Evolutionary conservation across 1,140 invertebrate species (phyloP).

Genomic region (Drosophila willistoni): DNA sequence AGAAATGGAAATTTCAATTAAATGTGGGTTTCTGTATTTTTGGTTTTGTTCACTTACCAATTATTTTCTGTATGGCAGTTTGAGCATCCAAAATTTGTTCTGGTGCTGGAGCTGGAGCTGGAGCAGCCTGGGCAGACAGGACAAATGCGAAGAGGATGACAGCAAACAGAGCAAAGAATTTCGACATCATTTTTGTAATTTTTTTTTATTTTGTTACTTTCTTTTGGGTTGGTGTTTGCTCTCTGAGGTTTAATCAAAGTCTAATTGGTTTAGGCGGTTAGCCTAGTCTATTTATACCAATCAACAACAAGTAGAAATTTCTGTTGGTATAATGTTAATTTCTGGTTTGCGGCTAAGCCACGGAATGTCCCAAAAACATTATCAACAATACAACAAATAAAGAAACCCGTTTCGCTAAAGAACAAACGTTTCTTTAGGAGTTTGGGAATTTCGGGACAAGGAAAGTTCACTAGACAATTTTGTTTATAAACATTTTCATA

Average conservation of each 20-base stretch:
- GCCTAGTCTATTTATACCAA: constrained; percentile 63
- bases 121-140: constrained; percentile 45
- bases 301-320: constrained; percentile 29
- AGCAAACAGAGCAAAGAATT: constrained; percentile 38
- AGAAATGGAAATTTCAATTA: background rate
- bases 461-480: constrained; percentile 46
- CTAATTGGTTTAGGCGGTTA: constrained; percentile 53
- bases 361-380: constrained; percentile 40
- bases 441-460: constrained; percentile 48
- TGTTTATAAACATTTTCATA: constrained; percentile 14
- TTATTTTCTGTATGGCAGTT: constrained; percentile 68
- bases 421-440: constrained; percentile 51
- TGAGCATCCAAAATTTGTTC: constrained; percentile 57
- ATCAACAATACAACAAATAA: constrained; percentile 8
- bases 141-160: constrained; percentile 43
- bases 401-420: constrained; percentile 73
- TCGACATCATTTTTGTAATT: constrained; percentile 46
- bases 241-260: constrained; percentile 44
- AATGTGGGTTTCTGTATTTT: background rate
- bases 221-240: constrained; percentile 34
- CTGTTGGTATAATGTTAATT: constrained; percentile 47
- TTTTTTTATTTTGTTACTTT: background rate
- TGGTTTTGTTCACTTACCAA: constrained; percentile 48
- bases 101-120: constrained; percentile 49
- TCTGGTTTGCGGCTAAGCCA: constrained; percentile 27